Conservation (phyloP, 2,888 invertebrate genomes). For the Diaperis boleti region DNA sequence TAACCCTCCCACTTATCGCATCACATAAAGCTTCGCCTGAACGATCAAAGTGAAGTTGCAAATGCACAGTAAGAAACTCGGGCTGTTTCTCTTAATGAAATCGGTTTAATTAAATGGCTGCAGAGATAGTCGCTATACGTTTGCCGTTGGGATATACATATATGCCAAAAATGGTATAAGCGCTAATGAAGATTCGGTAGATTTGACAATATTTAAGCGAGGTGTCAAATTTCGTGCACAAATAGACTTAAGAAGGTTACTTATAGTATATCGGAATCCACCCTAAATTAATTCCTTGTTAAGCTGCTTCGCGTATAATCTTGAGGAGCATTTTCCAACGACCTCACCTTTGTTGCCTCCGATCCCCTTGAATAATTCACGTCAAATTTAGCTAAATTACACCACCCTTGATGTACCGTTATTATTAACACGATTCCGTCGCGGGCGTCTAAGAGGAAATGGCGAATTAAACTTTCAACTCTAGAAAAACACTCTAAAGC, state of each 20-base stretch:
- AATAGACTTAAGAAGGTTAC: too few relatives aligned
- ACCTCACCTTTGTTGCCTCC: conserved; percentile 12
- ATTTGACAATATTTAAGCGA: too few relatives aligned
- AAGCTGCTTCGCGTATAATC: conserved; percentile 2
- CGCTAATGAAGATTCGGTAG: too few relatives aligned
- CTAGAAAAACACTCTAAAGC: background rate
- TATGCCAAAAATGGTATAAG: too few relatives aligned
- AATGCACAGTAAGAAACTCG: background rate
- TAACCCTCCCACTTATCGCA: background rate
- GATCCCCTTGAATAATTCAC: conserved; percentile 26
- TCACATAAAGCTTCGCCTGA: background rate
- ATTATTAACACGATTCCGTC: conserved; percentile 10
- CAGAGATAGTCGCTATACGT: too few relatives aligned
- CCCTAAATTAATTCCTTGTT: too few relatives aligned
- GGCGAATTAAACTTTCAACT: conserved; percentile 10
- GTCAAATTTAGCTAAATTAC: conserved; percentile 21
- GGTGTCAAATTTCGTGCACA: too few relatives aligned
- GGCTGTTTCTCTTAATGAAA: background rate
- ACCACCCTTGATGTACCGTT: conserved; percentile 10
- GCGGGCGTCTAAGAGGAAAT: background rate
- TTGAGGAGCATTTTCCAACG: conserved; percentile 2
- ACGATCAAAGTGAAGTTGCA: background rate
- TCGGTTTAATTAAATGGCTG: background rate
- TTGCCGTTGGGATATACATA: too few relatives aligned
- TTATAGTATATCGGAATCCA: too few relatives aligned